phyloP scores from a whole-genome alignment of 2,113 vertebrate genomes.

The Acinonyx jubatus region DNA sequence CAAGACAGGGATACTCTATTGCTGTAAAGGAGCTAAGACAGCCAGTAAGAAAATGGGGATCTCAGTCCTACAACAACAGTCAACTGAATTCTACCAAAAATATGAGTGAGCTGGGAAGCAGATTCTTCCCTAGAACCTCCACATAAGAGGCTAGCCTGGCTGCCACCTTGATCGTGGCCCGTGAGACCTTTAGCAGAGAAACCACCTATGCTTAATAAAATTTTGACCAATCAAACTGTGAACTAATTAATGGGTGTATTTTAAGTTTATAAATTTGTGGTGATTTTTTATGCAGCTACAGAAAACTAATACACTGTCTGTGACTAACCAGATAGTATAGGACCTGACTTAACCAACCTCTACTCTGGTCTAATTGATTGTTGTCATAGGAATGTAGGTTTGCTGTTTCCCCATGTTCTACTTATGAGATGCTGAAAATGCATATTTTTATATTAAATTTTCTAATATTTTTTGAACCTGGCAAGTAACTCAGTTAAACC shows the following conservation, averaged over 20 bases:
- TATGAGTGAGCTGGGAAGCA: not conserved
- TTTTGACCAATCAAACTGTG: not conserved
- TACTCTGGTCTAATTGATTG: not conserved
- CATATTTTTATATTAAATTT: not conserved
- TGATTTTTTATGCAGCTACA: not conserved
- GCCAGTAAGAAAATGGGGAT: not conserved
- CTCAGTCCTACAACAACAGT: not conserved
- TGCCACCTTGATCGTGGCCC: fast-evolving
- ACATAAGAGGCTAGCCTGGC: not conserved
- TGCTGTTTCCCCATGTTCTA: not conserved
- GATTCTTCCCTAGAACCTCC: not conserved
- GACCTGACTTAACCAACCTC: not conserved
- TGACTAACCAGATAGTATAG: not conserved
- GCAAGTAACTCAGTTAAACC: not conserved
- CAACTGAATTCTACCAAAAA: not conserved
- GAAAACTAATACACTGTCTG: not conserved
- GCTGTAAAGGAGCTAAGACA: not conserved
- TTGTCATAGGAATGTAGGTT: not conserved
- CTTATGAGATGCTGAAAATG: not conserved
- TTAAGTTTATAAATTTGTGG: not conserved
- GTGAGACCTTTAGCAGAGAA: not conserved
- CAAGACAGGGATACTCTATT: not conserved
- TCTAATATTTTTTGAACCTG: not conserved
- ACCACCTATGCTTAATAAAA: not conserved
- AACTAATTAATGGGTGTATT: not conserved